Conservation (phyloP, 2,113 vertebrate genomes). For the Narcine bancroftii region DNA sequence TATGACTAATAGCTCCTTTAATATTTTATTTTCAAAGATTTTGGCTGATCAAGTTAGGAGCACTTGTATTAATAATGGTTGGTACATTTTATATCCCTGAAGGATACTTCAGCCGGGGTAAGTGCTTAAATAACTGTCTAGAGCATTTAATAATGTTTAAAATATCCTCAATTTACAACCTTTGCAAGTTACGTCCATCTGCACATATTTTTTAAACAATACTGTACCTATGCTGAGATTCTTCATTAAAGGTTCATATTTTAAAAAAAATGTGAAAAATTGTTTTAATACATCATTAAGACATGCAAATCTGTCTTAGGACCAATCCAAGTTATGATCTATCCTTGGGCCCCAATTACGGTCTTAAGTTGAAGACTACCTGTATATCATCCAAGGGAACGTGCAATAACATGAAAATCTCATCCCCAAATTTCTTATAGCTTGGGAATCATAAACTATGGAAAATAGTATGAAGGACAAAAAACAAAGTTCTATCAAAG, state of each 20-base stretch:
- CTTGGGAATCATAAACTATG: neutral
- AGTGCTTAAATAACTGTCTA: neutral
- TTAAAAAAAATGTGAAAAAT: too few relatives aligned
- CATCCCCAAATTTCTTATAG: neutral
- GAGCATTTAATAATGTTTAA: neutral
- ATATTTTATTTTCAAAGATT: constrained; percentile 36
- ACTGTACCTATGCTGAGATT: too few relatives aligned
- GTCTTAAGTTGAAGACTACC: too few relatives aligned
- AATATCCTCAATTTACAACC: too few relatives aligned
- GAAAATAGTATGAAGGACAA: neutral
- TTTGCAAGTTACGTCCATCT: too few relatives aligned
- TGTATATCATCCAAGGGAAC: neutral
- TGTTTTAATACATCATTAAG: too few relatives aligned
- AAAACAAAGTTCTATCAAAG: neutral
- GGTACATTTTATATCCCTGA: constrained; percentile 40
- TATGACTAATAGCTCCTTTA: neutral
- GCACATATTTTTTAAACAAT: too few relatives aligned
- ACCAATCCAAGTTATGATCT: too few relatives aligned
- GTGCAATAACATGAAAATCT: neutral
- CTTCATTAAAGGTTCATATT: too few relatives aligned
- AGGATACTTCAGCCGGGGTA: constrained; percentile 39
- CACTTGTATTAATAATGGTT: constrained; percentile 29
- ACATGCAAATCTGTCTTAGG: too few relatives aligned
- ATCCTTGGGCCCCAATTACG: too few relatives aligned
- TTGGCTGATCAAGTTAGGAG: constrained; percentile 40